Base-by-base conservation (phyloP, 2,113 vertebrate genomes). In the Megalops atlanticus region DNA sequence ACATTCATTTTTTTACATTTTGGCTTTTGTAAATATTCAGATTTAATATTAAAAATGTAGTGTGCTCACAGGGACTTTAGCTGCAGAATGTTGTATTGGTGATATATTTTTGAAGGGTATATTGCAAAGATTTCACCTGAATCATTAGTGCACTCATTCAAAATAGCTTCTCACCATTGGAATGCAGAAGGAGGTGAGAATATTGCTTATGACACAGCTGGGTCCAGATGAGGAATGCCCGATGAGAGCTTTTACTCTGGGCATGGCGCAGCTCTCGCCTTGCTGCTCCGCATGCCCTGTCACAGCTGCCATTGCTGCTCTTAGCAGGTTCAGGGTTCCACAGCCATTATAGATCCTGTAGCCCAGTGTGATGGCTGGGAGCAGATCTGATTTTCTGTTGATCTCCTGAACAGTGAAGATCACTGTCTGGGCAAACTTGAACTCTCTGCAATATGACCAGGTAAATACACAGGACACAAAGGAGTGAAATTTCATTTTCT, bases 191-290 rank as follows among this genome's bases (percentile, higher is more conserved):
- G 82, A 36, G 45, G 89, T 81, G 1, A 91, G 54, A 14, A 90
- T 84, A 21, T 6, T 14, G 84, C 90, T 92, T 1, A 91, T 91
- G 14, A 52, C 71, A 18, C 74, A 6, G 70, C 81, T 89, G 10
- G 88, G 68, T 58, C 92, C 89, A n/a, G 91, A 93, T 1, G 90
- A 89, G 15, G 90, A 91, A 69, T 91, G 90, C 31, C 90, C 90
- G 39, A 90, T 31, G 15, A 92, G 36, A 39, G 85, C 91, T 76
- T 87, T 85, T 47, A 89, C 82, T 68, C 72, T 80, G n/a, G 69
- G 3, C 33, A 70, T 40, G 70, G 40, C 33, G 12, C 52, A 16
- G 49, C 14, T 83, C 78, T 89, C 90, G 49, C 15, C 49, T 4
- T 35, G 68, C n/a, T 33, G 76, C 18, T 45, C 71, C 21, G 69